phyloP scores from a whole-genome alignment of 2,888 invertebrate species.

The Trichopria drosophilae region DNA sequence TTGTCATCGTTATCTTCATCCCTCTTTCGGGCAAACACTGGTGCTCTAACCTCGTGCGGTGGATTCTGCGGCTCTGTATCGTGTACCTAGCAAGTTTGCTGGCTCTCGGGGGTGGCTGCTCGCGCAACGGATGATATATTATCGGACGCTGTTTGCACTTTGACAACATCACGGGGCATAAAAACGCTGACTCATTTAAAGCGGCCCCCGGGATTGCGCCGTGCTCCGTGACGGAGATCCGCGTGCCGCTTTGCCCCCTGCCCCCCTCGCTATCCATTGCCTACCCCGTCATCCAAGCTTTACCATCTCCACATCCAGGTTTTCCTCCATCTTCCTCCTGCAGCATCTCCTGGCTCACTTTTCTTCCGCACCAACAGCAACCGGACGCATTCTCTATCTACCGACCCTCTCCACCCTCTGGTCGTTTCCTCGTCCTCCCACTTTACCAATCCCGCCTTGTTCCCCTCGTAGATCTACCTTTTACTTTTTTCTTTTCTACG shows the following conservation, averaged over 20 bases:
- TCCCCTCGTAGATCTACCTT: too few relatives aligned
- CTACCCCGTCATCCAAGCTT: constrained; percentile 18
- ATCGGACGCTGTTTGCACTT: constrained; percentile 59
- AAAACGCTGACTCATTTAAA: constrained; percentile 60
- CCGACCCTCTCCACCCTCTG: too few relatives aligned
- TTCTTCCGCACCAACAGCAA: constrained; percentile 50
- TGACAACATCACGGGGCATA: constrained; percentile 59
- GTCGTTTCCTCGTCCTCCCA: too few relatives aligned
- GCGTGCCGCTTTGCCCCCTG: constrained; percentile 21
- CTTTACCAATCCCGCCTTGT: too few relatives aligned
- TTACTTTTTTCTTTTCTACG: constrained; percentile 1
- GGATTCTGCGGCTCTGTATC: too few relatives aligned
- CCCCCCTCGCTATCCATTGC: constrained; percentile 4
- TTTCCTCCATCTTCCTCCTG: constrained; percentile 27
- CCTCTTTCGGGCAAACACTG: too few relatives aligned
- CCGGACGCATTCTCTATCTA: constrained; percentile 12
- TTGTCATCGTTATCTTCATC: too few relatives aligned
- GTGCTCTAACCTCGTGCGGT: too few relatives aligned
- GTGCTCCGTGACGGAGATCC: constrained; percentile 36
- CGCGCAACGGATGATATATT: constrained; percentile 57
- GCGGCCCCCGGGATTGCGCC: constrained; percentile 57
- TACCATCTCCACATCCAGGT: constrained; percentile 39
- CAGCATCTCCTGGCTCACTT: constrained; percentile 50
- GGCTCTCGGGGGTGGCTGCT: constrained; percentile 42
- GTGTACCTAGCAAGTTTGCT: too few relatives aligned